Percentiles rank a stretch among this genome's conserved stretches.
Conservation (phyloP, 2,797 vertebrate species). For the Buphagus erythrorhynchus region DNA sequence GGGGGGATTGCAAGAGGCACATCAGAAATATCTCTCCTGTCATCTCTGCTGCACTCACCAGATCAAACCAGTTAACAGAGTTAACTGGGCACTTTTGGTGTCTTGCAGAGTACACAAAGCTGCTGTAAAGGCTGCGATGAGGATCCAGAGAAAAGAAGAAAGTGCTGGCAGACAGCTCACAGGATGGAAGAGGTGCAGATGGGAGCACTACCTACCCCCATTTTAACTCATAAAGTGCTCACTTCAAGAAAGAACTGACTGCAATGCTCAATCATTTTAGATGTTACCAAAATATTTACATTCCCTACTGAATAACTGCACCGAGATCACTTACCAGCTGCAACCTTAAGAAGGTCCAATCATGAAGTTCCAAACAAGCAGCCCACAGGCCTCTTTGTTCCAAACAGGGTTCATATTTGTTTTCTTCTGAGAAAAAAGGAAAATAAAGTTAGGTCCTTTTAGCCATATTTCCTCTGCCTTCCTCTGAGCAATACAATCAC, state of each 20-base stretch:
- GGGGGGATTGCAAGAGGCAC: not conserved
- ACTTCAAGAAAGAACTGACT: not conserved
- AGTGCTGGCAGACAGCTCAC: not conserved
- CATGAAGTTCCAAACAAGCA: not conserved
- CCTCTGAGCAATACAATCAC: not conserved
- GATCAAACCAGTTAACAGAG: not conserved
- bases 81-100: rapidly evolving
- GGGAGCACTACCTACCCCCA: not conserved
- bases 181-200: not conserved
- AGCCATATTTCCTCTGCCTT: not conserved
- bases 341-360: not conserved
- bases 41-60: not conserved
- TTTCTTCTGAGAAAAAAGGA: not conserved
- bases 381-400: not conserved
- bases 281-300: not conserved
- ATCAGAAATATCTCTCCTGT: not conserved
- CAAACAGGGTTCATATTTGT: not conserved
- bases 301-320: not conserved
- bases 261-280: not conserved
- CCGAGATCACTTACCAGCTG: not conserved
- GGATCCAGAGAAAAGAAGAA: not conserved
- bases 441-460: not conserved
- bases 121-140: not conserved
- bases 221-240: not conserved
- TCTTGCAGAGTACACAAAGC: not conserved